Evolutionary conservation across 1,140 invertebrate genomes (phyloP), one percentile per base, ranked within the genome.

Genomic region (Agrypnia vestita): DNA sequence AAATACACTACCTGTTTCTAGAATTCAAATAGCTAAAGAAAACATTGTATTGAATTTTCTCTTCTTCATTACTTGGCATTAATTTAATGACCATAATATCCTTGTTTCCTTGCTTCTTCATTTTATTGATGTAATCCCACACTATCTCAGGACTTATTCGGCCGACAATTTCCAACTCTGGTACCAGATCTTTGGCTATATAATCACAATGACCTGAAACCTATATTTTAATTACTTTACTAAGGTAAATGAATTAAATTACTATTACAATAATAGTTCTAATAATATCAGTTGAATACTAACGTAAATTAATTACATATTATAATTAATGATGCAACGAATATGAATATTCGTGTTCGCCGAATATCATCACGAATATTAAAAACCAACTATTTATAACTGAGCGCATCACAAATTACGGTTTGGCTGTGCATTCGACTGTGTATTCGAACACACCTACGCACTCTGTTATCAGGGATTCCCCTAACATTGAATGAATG

Each of bases 81-180:
- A 99, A 91, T 76, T 94, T 90, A 15, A 98, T 89, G 11, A 98
- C 92, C 13, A 97, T 90, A 17, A 99, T 95, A 84, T 98, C 96
- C 89, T 97, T 97, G 46, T 93, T 95, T 19, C 94, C 94, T 67
- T 94, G 93, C 85, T 96, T 95, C 84, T 96, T 96, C 89, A 97
- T 96, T 88, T 98, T 97, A 4, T 91, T 92, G 44, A 99, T 93
- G 85, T 99, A 99, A 76, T 98, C 96, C 95, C 96, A 98, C 10
- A 98, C 97, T 51, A 95, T 97, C 6, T 95, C 93, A 4, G 96
- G 96, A 74, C 93, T 92, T 83, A 99, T 98, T 82, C 97, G 91
- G 10, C 97, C 97, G 74, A 98, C 96, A 44, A 98, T 94, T 84
- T 97, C 95, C 17, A 98, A 89, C n/a, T 94, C 94, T 71, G 93